A percentile compares a stretch with the other conserved stretches of the same genome.
These are phyloP conservation scores for Cheirogaleus major DNA, from an alignment of 2,797 vertebrate species.

Conservation along the genomic window DNA sequence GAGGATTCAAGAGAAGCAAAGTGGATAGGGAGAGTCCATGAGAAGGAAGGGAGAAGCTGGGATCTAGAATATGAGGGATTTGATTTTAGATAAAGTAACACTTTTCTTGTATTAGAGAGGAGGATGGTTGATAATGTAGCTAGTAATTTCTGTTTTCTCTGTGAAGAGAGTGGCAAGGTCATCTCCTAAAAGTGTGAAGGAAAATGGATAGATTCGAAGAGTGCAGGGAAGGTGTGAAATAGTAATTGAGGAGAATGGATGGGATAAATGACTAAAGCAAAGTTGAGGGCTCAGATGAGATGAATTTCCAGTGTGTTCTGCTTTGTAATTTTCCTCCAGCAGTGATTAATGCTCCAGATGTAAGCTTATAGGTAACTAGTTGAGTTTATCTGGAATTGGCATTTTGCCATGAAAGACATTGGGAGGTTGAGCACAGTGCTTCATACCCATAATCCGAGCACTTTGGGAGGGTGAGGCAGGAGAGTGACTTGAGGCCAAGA, in stretches of 20 bases:
- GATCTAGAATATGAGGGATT: neutral
- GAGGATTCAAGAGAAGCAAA: neutral
- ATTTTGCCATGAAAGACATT: neutral
- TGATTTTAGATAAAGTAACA: neutral
- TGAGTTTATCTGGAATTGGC: neutral
- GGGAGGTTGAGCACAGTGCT: neutral
- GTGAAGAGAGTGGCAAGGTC: neutral
- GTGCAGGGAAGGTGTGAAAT: neutral
- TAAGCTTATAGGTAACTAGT: neutral
- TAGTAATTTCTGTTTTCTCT: constrained; percentile 25
- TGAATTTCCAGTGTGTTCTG: constrained; percentile 1
- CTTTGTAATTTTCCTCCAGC: neutral
- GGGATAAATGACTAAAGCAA: neutral
- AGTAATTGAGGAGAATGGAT: neutral
- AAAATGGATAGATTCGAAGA: neutral
- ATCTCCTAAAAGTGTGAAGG: neutral
- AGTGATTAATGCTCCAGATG: neutral
- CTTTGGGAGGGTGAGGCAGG: neutral
- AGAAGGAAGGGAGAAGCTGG: neutral
- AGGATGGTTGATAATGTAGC: neutral
- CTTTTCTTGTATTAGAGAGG: neutral
- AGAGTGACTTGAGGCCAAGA: neutral
- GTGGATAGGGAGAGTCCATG: neutral
- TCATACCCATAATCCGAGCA: neutral
- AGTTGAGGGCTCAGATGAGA: neutral